A percentile compares a stretch with the other conserved stretches of the same genome.
Conservation (phyloP, 2,113 vertebrate genomes). For the Ornithorhynchus anatinus region DNA sequence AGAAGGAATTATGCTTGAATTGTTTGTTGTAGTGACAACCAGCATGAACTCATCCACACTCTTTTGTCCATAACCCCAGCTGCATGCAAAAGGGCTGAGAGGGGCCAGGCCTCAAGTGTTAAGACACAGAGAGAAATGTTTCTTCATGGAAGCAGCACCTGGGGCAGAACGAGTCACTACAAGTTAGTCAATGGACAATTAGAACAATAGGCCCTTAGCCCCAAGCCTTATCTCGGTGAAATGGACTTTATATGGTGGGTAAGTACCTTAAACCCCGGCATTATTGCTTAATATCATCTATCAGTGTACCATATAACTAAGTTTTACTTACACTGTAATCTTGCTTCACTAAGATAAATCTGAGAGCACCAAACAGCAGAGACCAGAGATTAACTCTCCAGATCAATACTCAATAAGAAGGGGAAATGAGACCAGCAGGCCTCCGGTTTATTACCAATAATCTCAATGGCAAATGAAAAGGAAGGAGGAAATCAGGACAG, state of each 20-base stretch:
- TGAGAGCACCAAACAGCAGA: neutral
- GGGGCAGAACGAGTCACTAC: neutral
- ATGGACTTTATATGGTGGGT: neutral
- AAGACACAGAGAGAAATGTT: too few relatives aligned
- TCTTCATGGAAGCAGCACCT: too few relatives aligned
- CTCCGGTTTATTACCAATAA: constrained; percentile 9
- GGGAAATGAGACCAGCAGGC: constrained; percentile 2
- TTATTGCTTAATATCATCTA: neutral
- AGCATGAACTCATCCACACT: too few relatives aligned
- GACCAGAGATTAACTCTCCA: neutral
- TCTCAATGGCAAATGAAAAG: neutral
- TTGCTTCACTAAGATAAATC: neutral
- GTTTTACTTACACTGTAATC: rapidly evolving
- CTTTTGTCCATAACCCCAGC: too few relatives aligned
- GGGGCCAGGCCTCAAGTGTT: too few relatives aligned
- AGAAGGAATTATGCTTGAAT: too few relatives aligned
- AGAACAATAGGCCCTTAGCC: neutral
- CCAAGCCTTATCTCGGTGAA: neutral
- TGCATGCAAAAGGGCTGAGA: too few relatives aligned
- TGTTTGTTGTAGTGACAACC: too few relatives aligned
- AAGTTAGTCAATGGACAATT: neutral
- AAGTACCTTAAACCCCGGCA: neutral
- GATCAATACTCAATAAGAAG: neutral
- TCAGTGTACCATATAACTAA: neutral
- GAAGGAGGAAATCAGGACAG: neutral